phyloP scores from a whole-genome alignment of 2,888 invertebrate genomes.

The Elaeidobius kamerunicus region DNA sequence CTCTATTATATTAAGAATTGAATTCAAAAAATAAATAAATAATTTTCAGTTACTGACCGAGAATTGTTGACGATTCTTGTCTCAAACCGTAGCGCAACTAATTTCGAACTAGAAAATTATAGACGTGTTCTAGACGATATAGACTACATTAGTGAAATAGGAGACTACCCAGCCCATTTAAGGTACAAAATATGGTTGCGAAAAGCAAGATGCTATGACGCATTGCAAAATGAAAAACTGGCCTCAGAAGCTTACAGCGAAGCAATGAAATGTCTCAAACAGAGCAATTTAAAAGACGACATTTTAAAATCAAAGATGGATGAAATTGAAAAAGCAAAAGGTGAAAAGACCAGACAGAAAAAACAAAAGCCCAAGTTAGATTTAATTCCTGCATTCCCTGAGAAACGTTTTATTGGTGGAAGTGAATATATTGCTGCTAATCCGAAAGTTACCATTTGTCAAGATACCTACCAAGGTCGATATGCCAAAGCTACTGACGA shows the following conservation, averaged over 20 bases:
- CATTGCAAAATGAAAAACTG: conserved; percentile 61
- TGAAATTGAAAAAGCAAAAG: conserved; percentile 37
- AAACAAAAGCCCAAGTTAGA: conserved; percentile 59
- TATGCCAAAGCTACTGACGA: conserved; percentile 68
- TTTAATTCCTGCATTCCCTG: conserved; percentile 48
- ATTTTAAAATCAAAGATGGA: conserved; percentile 34
- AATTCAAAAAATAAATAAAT: no score
- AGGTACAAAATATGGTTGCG: conserved; percentile 75
- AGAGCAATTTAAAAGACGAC: conserved; percentile 61
- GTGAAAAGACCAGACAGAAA: conserved; percentile 38
- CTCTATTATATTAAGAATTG: no score
- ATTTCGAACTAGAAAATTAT: conserved; percentile 68
- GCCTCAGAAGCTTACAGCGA: conserved; percentile 65
- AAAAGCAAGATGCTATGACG: conserved; percentile 67
- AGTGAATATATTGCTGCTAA: conserved; percentile 53
- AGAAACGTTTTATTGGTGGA: conserved; percentile 54
- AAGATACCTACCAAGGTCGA: conserved; percentile 63
- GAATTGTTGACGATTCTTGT: conserved; percentile 64
- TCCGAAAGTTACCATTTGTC: conserved; percentile 61
- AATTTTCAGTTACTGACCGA: conserved; percentile 48
- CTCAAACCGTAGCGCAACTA: conserved; percentile 78
- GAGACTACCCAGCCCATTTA: conserved; percentile 68
- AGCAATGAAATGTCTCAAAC: conserved; percentile 65
- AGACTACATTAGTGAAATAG: conserved; percentile 59
- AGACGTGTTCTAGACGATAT: conserved; percentile 69